Percentiles rank a stretch among this genome's conserved stretches.
phyloP scores from a whole-genome alignment of 2,888 invertebrate species.

The Incurvaria masculella region DNA sequence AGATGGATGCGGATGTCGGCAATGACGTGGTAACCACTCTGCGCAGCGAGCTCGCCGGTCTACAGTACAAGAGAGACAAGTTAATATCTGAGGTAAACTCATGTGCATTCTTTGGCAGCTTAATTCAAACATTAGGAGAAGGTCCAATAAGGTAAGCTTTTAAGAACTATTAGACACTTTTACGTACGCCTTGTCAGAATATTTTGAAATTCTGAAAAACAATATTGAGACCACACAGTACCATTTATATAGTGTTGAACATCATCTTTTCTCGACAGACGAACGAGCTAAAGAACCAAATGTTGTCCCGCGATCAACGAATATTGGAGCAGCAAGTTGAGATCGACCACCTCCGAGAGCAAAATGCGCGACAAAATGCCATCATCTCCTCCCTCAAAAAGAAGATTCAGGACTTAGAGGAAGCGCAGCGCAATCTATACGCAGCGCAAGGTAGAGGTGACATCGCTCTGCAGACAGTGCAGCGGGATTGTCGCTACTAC shows the following conservation, averaged over 20 bases:
- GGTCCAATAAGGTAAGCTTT: too few species aligned
- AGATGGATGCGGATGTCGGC: slow-evolving; percentile 56
- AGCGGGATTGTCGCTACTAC: slow-evolving; percentile 67
- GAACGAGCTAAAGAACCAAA: slow-evolving; percentile 66
- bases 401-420: slow-evolving; percentile 75
- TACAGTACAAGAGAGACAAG: slow-evolving; percentile 81
- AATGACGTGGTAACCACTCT: slow-evolving; percentile 73
- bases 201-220: too few species aligned
- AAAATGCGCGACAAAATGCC: slow-evolving; percentile 78
- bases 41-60: slow-evolving; percentile 78
- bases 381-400: slow-evolving; percentile 76
- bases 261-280: slow-evolving; percentile 46
- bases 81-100: slow-evolving; percentile 66
- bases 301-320: slow-evolving; percentile 68
- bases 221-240: background rate
- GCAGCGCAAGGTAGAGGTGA: slow-evolving; percentile 62
- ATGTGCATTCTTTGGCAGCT: too few species aligned
- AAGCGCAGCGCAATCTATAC: slow-evolving; percentile 69
- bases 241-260: too few species aligned
- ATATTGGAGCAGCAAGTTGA: slow-evolving; percentile 76
- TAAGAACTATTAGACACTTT: too few species aligned
- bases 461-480: slow-evolving; percentile 68
- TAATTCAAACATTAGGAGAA: too few species aligned
- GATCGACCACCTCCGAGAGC: slow-evolving; percentile 74
- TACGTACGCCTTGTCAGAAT: too few species aligned